Conservation (phyloP, 2,113 vertebrate species). For the Anser brachyrhynchus region DNA sequence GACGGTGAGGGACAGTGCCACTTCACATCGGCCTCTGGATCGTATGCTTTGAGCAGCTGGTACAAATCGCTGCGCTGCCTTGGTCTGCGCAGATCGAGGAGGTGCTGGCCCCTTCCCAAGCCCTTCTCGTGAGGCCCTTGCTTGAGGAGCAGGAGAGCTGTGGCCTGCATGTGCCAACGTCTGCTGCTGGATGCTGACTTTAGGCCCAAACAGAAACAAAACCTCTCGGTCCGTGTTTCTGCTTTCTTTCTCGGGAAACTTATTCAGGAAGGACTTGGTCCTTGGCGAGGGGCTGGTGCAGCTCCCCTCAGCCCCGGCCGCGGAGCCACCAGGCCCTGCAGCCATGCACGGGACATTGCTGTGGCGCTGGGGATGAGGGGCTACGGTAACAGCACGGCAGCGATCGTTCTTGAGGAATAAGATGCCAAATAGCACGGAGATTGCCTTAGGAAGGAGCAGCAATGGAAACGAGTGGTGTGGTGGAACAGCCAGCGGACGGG, state of each 20-base stretch:
- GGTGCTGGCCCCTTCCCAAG: background rate
- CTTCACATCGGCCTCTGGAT: no score
- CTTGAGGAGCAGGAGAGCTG: no score
- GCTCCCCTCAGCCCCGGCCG: no score
- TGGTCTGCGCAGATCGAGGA: background rate
- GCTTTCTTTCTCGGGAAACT: background rate
- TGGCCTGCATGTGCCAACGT: background rate
- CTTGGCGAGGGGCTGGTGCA: no score
- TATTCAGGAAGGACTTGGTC: background rate
- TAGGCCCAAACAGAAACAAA: background rate
- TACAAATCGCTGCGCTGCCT: background rate
- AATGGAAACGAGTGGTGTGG: background rate
- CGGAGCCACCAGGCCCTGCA: background rate
- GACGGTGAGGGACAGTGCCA: no score
- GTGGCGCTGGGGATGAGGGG: accelerated
- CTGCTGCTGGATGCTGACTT: background rate
- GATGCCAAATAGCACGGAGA: no score
- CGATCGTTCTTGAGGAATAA: background rate
- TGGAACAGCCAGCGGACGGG: background rate
- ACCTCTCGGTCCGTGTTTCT: background rate
- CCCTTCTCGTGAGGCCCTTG: no score
- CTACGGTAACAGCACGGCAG: accelerated
- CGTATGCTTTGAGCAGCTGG: no score
- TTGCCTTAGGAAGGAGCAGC: background rate
- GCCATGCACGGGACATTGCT: accelerated